These are phyloP conservation scores for Sinohyriopsis cumingii DNA, from an alignment of 2,888 invertebrate genomes.

Conservation along the genomic window DNA sequence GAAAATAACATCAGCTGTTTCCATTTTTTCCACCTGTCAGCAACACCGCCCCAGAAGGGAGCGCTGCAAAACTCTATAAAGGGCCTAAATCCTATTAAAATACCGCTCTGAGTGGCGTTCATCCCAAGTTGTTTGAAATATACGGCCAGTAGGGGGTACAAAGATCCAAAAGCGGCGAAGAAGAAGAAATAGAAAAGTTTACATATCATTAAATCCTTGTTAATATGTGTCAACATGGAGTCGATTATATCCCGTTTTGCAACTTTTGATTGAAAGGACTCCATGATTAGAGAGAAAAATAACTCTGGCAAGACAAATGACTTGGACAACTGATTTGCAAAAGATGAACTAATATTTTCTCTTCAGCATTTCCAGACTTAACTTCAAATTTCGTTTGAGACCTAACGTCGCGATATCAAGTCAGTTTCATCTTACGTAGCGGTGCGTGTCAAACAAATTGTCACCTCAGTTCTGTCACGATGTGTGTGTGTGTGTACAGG, in stretches of 20 bases:
- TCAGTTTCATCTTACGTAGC: too few species aligned
- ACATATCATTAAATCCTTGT: conserved; percentile 82
- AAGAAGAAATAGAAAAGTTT: conserved; percentile 99
- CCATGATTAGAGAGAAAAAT: conserved; percentile 17
- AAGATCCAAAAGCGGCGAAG: conserved; percentile 97
- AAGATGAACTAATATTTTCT: too few species aligned
- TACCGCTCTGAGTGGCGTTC: conserved; percentile 95
- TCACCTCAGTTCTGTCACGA: too few species aligned
- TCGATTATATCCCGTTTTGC: conserved; percentile 57
- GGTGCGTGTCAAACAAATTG: too few species aligned
- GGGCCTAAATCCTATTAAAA: conserved; percentile 90
- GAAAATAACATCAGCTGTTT: conserved; percentile 88
- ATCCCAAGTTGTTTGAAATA: conserved; percentile 99
- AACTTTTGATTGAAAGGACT: conserved; percentile 25
- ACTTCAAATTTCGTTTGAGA: too few species aligned
- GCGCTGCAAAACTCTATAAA: conserved; percentile 97
- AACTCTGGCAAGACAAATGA: too few species aligned
- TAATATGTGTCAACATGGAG: conserved; percentile 57
- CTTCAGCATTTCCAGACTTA: too few species aligned
- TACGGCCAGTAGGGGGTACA: conserved; percentile 98
- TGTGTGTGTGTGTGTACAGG: too few species aligned
- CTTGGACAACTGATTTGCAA: too few species aligned
- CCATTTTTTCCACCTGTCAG: conserved; percentile 81
- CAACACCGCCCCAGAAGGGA: conserved; percentile 97
- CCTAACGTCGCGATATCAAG: too few species aligned